Conservation (phyloP, 1,140 invertebrate species). For the Mamestra configurata region DNA sequence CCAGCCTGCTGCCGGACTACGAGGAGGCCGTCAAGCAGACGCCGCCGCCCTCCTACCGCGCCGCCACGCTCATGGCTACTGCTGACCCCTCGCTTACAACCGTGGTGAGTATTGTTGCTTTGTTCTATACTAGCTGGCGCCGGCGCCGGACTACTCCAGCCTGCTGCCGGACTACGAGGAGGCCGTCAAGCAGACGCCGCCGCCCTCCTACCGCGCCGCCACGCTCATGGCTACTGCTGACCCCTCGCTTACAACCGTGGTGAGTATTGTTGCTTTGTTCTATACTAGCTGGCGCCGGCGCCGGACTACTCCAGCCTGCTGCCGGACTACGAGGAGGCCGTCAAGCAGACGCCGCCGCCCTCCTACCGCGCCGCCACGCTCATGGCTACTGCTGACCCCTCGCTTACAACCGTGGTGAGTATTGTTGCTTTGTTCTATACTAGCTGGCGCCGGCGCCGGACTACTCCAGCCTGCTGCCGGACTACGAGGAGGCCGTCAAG, state of each 20-base stretch:
- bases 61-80: constrained; percentile 80
- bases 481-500: constrained; percentile 91
- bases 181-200: constrained; percentile 90
- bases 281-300: constrained; percentile 58
- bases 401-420: constrained; percentile 59
- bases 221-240: constrained; percentile 74
- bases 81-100: constrained; percentile 62
- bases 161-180: constrained; percentile 90
- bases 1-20: constrained; percentile 90
- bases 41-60: constrained; percentile 91
- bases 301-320: constrained; percentile 88
- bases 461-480: constrained; percentile 89
- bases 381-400: constrained; percentile 68
- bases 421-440: too few relatives aligned
- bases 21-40: constrained; percentile 91
- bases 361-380: constrained; percentile 89
- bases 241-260: constrained; percentile 60
- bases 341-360: constrained; percentile 91
- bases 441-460: too few relatives aligned
- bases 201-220: constrained; percentile 90
- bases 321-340: constrained; percentile 90
- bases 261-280: constrained; percentile 26
- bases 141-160: constrained; percentile 85
- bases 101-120: constrained; percentile 53
- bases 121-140: constrained; percentile 55